Evolutionary conservation across 2,797 vertebrate genomes (phyloP), one percentile per base, ranked within the genome.

Genomic region (Clarias platycephalus): DNA sequence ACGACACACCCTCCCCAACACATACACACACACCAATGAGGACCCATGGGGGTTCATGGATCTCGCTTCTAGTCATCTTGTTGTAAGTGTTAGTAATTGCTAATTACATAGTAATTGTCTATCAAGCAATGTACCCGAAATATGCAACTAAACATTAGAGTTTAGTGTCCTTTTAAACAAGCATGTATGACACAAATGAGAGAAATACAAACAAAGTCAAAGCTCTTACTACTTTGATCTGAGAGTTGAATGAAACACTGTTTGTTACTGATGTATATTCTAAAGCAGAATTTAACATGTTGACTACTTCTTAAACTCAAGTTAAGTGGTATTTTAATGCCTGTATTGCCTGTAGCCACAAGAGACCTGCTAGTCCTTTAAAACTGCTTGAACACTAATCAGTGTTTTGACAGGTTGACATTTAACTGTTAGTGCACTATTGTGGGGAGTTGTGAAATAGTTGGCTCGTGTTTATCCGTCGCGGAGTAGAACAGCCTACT

Each of bases 391-490:
- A 89, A 91, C 83, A 83, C 92, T 92, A 93, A 94, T 94, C 93
- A 92, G 84, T 94, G 92, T 93, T 95, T 93, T 95, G 94, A 95
- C 92, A 92, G 93, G 81, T 90, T 93, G 93, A 93, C 93, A 93
- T 94, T 94, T 89, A 86, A 89, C 91, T 88, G 91, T 89, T 92
- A 57, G 22, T 80, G 87, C 87, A 88, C 89, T 88, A 85, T 91
- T 81, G 90, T 91, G 89, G 88, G 87, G 87, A 70, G 91, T 90
- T 84, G 91, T 86, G 91, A 93, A 93, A 93, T 89, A 88, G 87
- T 92, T 81, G 90, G 89, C 88, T 89, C 83, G 84, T 85, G 85
- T 89, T 92, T 89, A 88, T 92, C 92, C 89, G 90, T 93, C 90
- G 88, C 72, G 82, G 90, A 92, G 92, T 91, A 85, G 88, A 89